Base-by-base conservation (phyloP, 1,140 invertebrate species). In the Sipha flava region DNA sequence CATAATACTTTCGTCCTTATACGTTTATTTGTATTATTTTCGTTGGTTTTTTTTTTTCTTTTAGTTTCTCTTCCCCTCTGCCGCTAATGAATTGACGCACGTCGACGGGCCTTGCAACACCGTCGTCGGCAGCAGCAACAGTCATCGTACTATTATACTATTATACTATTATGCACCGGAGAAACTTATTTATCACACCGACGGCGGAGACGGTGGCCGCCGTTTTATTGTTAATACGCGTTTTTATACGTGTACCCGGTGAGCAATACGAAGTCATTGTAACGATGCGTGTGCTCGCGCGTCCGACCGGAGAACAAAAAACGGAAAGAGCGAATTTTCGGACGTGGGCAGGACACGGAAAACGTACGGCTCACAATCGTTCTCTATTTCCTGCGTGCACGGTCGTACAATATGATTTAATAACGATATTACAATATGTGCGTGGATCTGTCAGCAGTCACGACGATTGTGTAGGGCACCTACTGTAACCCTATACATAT, bases 221-320 rank as follows among this genome's bases (percentile, higher is more conserved):
- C 14, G 37, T 23, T 34, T 47, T 26, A 29, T 29, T 40, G 40
- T 18, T 40, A 2, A 64, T 18, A 40, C 7, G 40, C 21, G 34
- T 54, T 34, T 23, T 16, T 37, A 75, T 18, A 75, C 21, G 7
- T 43, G 26, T 7, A 43, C 62, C 1, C 16, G 57, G n/a, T n/a
- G n/a, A n/a, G n/a, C n/a, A n/a, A n/a, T n/a, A n/a, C n/a, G n/a
- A n/a, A n/a, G n/a, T n/a, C n/a, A n/a, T n/a, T n/a, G n/a, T n/a
- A n/a, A n/a, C n/a, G n/a, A n/a, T n/a, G n/a, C n/a, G 10, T 37
- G 1, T 16, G 5, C 21, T n/a, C 31, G 31, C 16, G 26, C 34
- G 62, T 73, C 54, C 16, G 49, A 75, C 72, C 49, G 31, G 31
- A 49, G 31, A 54, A 75, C 72, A 40, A 75, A 75, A 75, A 6